Evolutionary conservation across 2,113 vertebrate genomes (phyloP).

Genomic region (Passer montanus): DNA sequence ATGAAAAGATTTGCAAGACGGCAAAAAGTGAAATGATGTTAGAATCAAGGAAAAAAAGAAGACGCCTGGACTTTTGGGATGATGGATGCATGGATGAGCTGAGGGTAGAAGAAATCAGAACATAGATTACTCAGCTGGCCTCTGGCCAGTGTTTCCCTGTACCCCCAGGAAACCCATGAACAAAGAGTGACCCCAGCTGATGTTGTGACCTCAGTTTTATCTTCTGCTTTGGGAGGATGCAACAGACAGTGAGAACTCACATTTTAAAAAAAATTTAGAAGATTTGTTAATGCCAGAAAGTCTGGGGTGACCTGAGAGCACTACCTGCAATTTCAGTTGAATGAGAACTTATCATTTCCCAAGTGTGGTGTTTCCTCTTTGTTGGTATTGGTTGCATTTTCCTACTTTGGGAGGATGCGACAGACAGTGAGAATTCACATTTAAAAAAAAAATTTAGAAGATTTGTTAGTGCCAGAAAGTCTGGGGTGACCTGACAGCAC

Average conservation of each 20-base stretch:
- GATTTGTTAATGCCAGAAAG: neutral
- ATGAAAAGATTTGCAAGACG: neutral
- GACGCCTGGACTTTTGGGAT: neutral
- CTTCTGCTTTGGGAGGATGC: neutral
- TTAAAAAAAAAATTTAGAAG: neutral
- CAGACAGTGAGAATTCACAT: neutral
- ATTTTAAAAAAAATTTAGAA: neutral
- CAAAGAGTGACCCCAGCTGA: fast-evolving
- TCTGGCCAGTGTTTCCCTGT: neutral
- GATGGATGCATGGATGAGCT: neutral
- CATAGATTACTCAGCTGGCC: neutral
- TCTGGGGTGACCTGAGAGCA: neutral
- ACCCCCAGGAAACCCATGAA: neutral
- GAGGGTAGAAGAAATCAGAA: neutral
- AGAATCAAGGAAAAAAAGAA: neutral
- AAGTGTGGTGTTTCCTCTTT: neutral
- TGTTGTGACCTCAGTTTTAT: neutral
- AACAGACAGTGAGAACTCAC: neutral
- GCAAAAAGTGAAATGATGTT: neutral
- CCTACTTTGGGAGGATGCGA: neutral
- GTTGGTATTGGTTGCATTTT: neutral
- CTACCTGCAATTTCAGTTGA: neutral
- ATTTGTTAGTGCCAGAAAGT: neutral
- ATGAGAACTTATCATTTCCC: neutral
- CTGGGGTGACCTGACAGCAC: neutral